Conservation (phyloP, 2,113 vertebrate species). For the Triplophysa siluroides region DNA sequence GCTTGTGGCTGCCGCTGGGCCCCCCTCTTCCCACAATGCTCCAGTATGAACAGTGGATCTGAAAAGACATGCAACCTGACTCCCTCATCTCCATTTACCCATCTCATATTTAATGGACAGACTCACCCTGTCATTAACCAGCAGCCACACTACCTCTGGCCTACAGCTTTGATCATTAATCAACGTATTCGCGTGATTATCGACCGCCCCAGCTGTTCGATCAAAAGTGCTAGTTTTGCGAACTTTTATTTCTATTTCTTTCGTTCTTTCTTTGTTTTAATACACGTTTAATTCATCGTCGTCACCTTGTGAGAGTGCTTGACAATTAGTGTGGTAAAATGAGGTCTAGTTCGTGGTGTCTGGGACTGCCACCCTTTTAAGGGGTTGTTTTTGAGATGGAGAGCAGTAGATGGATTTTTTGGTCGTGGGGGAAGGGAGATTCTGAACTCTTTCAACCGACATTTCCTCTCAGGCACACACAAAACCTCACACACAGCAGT, state of each 20-base stretch:
- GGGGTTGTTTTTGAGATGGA: slow-evolving; percentile 41
- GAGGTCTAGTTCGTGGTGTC: not conserved
- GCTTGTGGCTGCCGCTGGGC: slow-evolving; percentile 35
- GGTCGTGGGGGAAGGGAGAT: slow-evolving; percentile 41
- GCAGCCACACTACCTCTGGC: slow-evolving; percentile 31
- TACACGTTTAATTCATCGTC: not conserved
- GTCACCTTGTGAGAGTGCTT: not conserved
- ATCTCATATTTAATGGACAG: slow-evolving; percentile 57
- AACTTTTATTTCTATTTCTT: not conserved
- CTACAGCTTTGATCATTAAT: slow-evolving; percentile 49
- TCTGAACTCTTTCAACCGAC: slow-evolving; percentile 53
- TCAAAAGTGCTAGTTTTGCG: not conserved
- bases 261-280: not conserved
- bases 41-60: slow-evolving; percentile 51
- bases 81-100: slow-evolving; percentile 59
- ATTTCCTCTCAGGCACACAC: slow-evolving; percentile 52
- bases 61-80: slow-evolving; percentile 58
- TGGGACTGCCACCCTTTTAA: slow-evolving; percentile 8
- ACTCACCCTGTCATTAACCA: slow-evolving; percentile 52
- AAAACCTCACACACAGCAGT: slow-evolving; percentile 48
- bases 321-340: slow-evolving; percentile 1
- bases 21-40: slow-evolving; percentile 52
- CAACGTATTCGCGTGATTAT: slow-evolving; percentile 46
- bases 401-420: slow-evolving; percentile 50
- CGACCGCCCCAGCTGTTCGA: slow-evolving; percentile 6